Conservation (phyloP, 2,888 invertebrate genomes). For the Drosophila tripunctata region DNA sequence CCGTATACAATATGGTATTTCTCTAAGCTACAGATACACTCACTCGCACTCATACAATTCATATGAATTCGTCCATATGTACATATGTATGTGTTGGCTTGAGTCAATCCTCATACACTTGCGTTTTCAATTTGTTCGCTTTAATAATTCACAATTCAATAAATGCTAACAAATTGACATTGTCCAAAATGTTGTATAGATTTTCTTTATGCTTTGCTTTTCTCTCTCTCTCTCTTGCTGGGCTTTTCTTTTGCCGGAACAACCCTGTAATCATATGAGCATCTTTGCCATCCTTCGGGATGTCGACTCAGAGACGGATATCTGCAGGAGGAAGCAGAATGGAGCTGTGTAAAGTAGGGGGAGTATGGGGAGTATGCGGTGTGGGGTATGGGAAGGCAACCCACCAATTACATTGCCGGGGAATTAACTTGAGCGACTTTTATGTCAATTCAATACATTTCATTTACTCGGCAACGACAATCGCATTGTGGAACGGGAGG, state of each 20-base stretch:
- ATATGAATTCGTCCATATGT: constrained; percentile 14
- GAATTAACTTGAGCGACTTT: constrained; percentile 80
- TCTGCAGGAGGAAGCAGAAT: neutral
- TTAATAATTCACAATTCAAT: constrained; percentile 82
- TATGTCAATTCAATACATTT: constrained; percentile 80
- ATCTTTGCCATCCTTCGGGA: constrained; percentile 20
- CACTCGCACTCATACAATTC: constrained; percentile 13
- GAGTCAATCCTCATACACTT: constrained; percentile 20
- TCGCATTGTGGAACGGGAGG: constrained; percentile 2
- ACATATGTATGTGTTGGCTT: neutral
- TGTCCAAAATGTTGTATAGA: constrained; percentile 72
- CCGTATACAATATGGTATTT: constrained; percentile 61
- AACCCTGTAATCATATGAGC: constrained; percentile 63
- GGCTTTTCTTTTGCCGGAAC: constrained; percentile 33
- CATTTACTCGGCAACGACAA: constrained; percentile 65
- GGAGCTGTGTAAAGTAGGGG: neutral
- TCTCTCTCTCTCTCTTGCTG: no score
- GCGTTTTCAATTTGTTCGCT: constrained; percentile 80
- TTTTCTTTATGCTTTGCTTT: constrained; percentile 37
- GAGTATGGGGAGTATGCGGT: neutral
- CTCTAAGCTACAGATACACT: constrained; percentile 47
- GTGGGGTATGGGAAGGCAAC: constrained; percentile 14
- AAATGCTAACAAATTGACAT: constrained; percentile 81
- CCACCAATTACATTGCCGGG: constrained; percentile 74
- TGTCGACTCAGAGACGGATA: neutral